Conservation (phyloP, 2,888 invertebrate genomes). For the Pristionchus fissidentatus region DNA sequence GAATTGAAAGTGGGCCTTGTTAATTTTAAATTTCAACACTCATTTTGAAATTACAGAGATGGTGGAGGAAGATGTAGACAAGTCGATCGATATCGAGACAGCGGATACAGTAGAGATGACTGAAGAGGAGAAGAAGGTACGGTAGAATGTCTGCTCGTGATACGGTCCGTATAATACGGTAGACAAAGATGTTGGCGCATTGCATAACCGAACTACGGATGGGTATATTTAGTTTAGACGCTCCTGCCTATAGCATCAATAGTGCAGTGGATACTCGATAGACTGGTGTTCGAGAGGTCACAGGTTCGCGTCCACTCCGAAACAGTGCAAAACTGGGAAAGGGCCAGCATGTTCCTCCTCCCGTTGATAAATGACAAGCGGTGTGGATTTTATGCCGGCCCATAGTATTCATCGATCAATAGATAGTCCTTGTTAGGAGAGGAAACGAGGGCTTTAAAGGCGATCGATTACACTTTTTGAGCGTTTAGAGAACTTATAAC, state of each 20-base stretch:
- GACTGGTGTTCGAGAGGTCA: not conserved
- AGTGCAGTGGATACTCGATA: not conserved
- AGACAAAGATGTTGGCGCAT: not conserved
- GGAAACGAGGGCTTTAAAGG: slow-evolving; percentile 25
- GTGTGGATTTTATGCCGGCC: slow-evolving; percentile 43
- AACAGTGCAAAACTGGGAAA: not conserved
- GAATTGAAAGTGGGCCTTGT: not conserved
- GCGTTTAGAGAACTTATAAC: too few species aligned
- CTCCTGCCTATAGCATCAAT: not conserved
- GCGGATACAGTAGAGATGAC: not conserved
- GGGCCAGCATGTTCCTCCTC: slow-evolving; percentile 39
- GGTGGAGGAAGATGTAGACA: not conserved
- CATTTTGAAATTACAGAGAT: not conserved
- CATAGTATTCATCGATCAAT: slow-evolving; percentile 10
- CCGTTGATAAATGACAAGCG: slow-evolving; percentile 3
- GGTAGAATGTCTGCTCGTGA: not conserved
- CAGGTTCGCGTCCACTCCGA: slow-evolving; percentile 4
- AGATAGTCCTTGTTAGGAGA: slow-evolving; percentile 16
- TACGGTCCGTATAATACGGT: not conserved
- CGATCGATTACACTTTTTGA: slow-evolving; percentile 37
- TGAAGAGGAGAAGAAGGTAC: slow-evolving; percentile 41
- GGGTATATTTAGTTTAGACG: not conserved
- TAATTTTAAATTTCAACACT: not conserved
- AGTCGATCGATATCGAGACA: slow-evolving; percentile 2
- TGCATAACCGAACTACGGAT: not conserved